These are phyloP conservation scores for Gallinago stenura DNA, from an alignment of 2,797 vertebrate genomes.

Conservation along the genomic window DNA sequence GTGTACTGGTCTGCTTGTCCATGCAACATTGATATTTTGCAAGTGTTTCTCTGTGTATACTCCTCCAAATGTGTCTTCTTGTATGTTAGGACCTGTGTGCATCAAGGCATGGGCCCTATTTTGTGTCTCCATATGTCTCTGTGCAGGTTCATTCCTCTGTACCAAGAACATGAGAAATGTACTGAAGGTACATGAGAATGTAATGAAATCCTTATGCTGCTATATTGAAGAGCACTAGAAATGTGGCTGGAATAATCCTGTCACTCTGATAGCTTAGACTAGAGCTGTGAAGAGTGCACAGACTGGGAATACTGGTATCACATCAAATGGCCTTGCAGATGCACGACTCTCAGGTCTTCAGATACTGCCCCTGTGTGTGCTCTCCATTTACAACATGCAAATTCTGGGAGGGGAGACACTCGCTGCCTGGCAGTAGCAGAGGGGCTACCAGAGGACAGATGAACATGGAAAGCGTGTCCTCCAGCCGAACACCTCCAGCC, in stretches of 20 bases:
- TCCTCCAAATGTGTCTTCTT: background rate
- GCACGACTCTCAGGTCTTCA: background rate
- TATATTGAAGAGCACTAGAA: background rate
- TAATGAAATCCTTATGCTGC: background rate
- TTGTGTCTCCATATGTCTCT: background rate
- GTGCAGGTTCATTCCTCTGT: background rate
- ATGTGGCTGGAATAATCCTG: background rate
- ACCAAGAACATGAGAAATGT: background rate
- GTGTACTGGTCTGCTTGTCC: background rate
- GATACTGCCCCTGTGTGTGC: accelerated
- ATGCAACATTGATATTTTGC: background rate
- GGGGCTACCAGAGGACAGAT: background rate
- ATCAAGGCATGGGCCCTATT: background rate
- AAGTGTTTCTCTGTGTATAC: background rate
- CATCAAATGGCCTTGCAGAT: background rate
- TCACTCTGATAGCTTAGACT: background rate
- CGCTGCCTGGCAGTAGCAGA: background rate
- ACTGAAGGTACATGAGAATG: background rate
- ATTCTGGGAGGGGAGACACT: background rate
- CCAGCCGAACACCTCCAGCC: background rate
- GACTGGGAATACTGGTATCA: background rate
- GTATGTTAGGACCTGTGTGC: background rate
- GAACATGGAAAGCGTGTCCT: background rate
- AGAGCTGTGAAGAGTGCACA: background rate
- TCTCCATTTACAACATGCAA: background rate